phyloP scores from a whole-genome alignment of 1,140 invertebrate species.

The Pollicipes pollicipes region DNA sequence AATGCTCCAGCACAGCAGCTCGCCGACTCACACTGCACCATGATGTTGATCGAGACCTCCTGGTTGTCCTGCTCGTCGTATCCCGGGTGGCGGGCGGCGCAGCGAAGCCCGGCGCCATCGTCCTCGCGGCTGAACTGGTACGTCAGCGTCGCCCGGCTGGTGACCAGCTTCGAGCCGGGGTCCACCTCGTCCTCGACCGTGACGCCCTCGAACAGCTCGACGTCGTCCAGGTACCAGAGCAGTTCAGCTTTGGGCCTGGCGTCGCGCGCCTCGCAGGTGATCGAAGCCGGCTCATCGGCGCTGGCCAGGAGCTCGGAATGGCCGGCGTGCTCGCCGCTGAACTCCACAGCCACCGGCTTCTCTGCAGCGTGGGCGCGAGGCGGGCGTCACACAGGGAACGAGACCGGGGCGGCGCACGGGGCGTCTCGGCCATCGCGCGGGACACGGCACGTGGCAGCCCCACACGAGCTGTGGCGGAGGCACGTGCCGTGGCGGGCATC shows the following conservation, averaged over 20 bases:
- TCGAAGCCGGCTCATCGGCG: not conserved
- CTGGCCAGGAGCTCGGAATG: not conserved
- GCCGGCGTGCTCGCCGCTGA: not conserved
- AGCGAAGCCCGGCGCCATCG: not conserved
- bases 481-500: no score
- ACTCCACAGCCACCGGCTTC: not conserved
- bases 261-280: not conserved
- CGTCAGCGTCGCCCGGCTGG: not conserved
- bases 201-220: not conserved
- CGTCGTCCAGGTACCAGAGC: not conserved
- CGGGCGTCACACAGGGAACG: no score
- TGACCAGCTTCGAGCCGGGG: not conserved
- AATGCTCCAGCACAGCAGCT: no score
- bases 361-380: no score
- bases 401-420: no score
- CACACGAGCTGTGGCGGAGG: no score
- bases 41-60: not conserved
- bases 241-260: not conserved
- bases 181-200: not conserved
- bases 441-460: no score
- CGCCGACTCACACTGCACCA: not conserved
- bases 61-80: not conserved
- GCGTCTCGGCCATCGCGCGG: no score
- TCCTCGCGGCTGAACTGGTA: not conserved
- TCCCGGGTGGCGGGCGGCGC: not conserved